A percentile compares a stretch with the other conserved stretches of the same genome.
Evolutionary conservation across 2,888 invertebrate species (phyloP).

Genomic region (Ethmia dodecea): DNA sequence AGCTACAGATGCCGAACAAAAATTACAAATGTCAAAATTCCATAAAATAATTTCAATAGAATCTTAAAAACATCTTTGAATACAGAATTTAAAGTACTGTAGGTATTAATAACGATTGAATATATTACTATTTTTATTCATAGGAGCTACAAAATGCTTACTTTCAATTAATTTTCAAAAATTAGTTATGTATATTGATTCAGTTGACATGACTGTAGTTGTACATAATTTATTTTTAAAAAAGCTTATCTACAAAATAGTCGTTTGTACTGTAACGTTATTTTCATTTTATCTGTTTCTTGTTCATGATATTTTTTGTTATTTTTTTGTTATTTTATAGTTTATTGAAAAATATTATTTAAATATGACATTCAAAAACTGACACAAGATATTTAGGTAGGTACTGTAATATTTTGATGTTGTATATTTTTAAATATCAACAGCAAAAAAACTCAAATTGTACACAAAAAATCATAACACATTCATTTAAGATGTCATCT

Average conservation of each 20-base stretch:
- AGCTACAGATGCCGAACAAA: too few relatives aligned
- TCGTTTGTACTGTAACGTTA: slow-evolving; percentile 37
- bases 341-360: not conserved
- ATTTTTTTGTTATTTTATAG: slow-evolving; percentile 8
- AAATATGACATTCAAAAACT: not conserved
- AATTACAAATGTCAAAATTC: too few relatives aligned
- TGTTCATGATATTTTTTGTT: slow-evolving; percentile 1
- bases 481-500: not conserved
- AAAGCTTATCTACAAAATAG: slow-evolving; percentile 35
- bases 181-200: too few relatives aligned
- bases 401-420: not conserved
- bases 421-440: not conserved
- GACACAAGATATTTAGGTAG: not conserved
- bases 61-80: too few relatives aligned
- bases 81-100: too few relatives aligned
- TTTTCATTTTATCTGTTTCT: slow-evolving; percentile 3
- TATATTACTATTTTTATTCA: too few relatives aligned
- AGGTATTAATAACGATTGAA: too few relatives aligned
- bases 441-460: not conserved
- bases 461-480: not conserved
- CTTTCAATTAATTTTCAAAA: too few relatives aligned
- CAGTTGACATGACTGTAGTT: too few relatives aligned
- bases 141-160: too few relatives aligned
- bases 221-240: slow-evolving; percentile 17
- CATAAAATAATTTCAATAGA: too few relatives aligned